Conservation (phyloP, 2,797 vertebrate genomes). For the Danio albolineatus region DNA sequence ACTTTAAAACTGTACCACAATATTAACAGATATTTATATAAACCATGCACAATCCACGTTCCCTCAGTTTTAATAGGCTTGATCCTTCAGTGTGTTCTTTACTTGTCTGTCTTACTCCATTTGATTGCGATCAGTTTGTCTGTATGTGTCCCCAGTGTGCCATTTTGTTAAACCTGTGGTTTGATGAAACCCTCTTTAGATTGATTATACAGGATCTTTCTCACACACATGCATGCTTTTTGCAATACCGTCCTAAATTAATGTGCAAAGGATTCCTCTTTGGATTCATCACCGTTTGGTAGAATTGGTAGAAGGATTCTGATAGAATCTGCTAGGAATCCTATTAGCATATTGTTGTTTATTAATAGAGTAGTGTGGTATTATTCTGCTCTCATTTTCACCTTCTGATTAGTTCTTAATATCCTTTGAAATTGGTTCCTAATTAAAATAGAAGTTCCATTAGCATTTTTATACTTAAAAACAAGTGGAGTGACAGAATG, state of each 20-base stretch:
- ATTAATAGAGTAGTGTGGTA: neutral
- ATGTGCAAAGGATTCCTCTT: neutral
- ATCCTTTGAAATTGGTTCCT: too few relatives aligned
- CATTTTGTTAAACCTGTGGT: slow-evolving; percentile 23
- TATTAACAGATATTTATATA: neutral
- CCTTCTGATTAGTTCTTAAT: neutral
- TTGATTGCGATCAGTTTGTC: slow-evolving; percentile 37
- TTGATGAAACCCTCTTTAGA: slow-evolving; percentile 9
- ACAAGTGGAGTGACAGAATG: neutral
- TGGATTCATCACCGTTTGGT: neutral
- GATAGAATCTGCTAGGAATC: neutral
- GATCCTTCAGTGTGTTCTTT: slow-evolving; percentile 1
- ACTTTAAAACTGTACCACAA: neutral
- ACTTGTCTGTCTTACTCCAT: slow-evolving; percentile 55
- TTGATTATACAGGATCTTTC: neutral
- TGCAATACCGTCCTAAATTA: neutral
- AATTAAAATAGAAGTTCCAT: neutral
- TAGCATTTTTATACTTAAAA: neutral
- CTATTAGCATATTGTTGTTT: neutral
- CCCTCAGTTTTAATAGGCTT: neutral
- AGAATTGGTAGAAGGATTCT: neutral
- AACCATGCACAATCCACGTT: neutral
- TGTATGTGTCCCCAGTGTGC: slow-evolving; percentile 14
- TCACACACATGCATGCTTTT: neutral
- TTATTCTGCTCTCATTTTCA: neutral